A percentile compares a stretch with the other conserved stretches of the same genome.
These are phyloP conservation scores for Sigmodon hispidus DNA, from an alignment of 2,113 vertebrate genomes.

Conservation along the genomic window DNA sequence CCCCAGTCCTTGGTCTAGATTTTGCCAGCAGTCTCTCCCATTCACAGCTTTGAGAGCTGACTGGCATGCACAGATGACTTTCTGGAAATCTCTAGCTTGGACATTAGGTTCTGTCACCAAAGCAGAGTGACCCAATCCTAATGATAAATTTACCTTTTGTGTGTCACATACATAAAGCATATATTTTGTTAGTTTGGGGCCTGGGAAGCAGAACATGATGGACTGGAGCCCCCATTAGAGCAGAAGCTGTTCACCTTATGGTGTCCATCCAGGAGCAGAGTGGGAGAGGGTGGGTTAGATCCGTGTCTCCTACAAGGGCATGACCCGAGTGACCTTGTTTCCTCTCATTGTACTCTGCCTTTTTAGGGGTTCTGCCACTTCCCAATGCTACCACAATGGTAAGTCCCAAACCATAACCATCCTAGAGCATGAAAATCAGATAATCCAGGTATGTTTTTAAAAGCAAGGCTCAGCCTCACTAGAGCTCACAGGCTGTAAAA, in stretches of 20 bases:
- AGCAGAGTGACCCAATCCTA: neutral
- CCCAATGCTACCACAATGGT: neutral
- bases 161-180: neutral
- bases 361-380: neutral
- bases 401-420: neutral
- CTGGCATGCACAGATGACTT: neutral
- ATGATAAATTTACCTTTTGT: neutral
- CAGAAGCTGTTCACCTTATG: neutral
- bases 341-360: neutral
- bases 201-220: neutral
- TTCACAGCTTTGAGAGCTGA: neutral
- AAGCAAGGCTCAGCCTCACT: too few relatives aligned
- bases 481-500: neutral
- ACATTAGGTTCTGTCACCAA: neutral
- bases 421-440: neutral
- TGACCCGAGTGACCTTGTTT: neutral
- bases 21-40: neutral
- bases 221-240: neutral
- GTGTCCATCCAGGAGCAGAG: neutral
- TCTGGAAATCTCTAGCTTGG: neutral
- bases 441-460: neutral
- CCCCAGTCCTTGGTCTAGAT: neutral
- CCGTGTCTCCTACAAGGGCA: neutral
- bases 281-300: neutral
- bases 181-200: neutral